Conservation (phyloP, 2,888 invertebrate genomes). For the Chymomyza amoena region DNA sequence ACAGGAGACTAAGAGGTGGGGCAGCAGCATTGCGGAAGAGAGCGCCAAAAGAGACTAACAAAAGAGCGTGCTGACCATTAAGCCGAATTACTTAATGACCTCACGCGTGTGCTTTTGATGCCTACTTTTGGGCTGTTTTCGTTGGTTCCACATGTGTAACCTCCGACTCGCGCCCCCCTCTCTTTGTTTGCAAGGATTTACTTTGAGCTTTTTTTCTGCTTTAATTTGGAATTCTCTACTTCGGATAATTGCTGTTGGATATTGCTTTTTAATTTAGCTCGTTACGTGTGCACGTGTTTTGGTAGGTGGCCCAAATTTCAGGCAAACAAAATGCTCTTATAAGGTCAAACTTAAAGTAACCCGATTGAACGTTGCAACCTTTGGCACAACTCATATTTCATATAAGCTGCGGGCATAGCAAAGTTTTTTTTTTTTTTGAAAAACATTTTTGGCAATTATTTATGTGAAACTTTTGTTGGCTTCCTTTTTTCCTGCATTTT, state of each 20-base stretch:
- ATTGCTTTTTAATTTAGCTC: conserved; percentile 70
- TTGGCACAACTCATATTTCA: not conserved
- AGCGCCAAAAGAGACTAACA: not conserved
- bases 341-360: not conserved
- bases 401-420: not conserved
- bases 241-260: conserved; percentile 69
- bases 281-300: conserved; percentile 53
- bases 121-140: conserved; percentile 56
- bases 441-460: not conserved
- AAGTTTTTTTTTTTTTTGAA: not conserved
- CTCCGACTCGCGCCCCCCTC: not conserved
- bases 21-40: not conserved
- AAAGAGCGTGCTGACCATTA: conserved; percentile 47
- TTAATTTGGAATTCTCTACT: conserved; percentile 54
- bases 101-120: conserved; percentile 66
- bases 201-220: conserved; percentile 38
- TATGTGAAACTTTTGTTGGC: not conserved
- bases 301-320: conserved; percentile 26
- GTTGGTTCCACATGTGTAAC: not conserved
- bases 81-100: conserved; percentile 69
- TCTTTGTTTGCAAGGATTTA: conserved; percentile 8
- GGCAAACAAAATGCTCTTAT: not conserved
- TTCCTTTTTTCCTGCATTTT: not conserved
- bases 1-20: not conserved
- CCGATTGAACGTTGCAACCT: not conserved